These are phyloP conservation scores for Machimus atricapillus DNA, from an alignment of 2,888 invertebrate genomes.

Conservation along the genomic window DNA sequence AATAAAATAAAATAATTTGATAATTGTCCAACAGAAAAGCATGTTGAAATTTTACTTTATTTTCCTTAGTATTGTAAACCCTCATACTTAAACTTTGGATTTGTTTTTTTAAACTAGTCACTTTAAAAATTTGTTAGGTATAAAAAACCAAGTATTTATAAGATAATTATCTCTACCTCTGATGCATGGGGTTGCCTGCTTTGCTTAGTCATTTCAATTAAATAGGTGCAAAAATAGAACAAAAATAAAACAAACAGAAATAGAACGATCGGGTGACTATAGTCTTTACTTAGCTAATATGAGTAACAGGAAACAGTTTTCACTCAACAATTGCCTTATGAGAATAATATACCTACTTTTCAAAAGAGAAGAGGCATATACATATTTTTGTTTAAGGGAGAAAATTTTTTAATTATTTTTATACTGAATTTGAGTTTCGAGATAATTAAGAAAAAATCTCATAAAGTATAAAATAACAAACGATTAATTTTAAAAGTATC, in stretches of 20 bases:
- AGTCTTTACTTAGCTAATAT: background rate
- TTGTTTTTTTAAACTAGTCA: too few species aligned
- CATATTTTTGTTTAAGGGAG: background rate
- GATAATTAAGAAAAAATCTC: background rate
- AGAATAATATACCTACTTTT: background rate
- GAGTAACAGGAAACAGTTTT: background rate
- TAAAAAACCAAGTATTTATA: background rate
- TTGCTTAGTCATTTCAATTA: background rate
- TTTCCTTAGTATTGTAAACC: too few species aligned
- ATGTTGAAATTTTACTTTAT: too few species aligned
- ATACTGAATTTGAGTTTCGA: background rate
- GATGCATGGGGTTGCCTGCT: too few species aligned
- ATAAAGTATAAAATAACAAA: background rate
- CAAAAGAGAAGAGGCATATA: too few species aligned
- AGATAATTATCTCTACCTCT: background rate
- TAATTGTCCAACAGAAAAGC: too few species aligned
- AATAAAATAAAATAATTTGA: too few species aligned
- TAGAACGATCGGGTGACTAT: background rate
- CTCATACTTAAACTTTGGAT: too few species aligned
- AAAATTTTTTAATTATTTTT: background rate
- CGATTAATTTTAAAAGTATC: background rate
- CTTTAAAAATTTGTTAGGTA: background rate
- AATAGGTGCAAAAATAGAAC: background rate
- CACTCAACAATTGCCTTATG: background rate
- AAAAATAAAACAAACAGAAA: background rate